These are phyloP conservation scores for Chinchilla lanigera DNA, from an alignment of 2,113 vertebrate genomes.

Conservation along the genomic window DNA sequence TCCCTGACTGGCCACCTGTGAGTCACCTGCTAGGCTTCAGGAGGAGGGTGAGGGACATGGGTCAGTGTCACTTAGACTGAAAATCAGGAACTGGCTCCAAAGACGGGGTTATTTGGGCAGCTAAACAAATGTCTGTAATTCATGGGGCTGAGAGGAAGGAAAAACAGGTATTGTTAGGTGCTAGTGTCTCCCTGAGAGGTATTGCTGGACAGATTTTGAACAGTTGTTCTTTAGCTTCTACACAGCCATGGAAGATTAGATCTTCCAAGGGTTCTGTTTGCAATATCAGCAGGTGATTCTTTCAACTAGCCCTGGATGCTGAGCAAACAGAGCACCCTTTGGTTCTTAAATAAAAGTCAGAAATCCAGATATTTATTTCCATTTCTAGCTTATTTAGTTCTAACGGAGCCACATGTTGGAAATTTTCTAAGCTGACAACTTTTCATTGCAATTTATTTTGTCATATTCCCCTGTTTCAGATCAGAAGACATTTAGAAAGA, in stretches of 20 bases:
- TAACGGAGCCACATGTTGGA: not conserved
- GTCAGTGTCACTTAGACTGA: not conserved
- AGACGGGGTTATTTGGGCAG: not conserved
- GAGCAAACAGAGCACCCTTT: not conserved
- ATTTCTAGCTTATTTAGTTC: conserved; percentile 10
- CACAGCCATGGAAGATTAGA: not conserved
- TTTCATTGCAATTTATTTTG: not conserved
- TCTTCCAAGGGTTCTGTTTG: not conserved
- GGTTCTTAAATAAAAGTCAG: not conserved
- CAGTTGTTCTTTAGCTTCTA: not conserved
- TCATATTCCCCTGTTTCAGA: not conserved
- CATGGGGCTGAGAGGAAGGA: not conserved
- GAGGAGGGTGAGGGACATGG: not conserved
- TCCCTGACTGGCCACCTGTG: not conserved
- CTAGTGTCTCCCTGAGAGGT: not conserved
- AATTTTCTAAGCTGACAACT: not conserved
- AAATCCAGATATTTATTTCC: not conserved
- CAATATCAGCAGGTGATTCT: not conserved
- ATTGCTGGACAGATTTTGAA: not conserved
- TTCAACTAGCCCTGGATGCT: not conserved
- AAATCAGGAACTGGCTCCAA: not conserved
- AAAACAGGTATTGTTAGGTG: not conserved
- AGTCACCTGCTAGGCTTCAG: not conserved
- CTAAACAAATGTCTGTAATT: too few relatives aligned
- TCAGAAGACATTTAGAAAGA: not conserved